Evolutionary conservation across 2,797 vertebrate genomes (phyloP), one percentile per base, ranked within the genome.

Genomic region (Agapornis canus): DNA sequence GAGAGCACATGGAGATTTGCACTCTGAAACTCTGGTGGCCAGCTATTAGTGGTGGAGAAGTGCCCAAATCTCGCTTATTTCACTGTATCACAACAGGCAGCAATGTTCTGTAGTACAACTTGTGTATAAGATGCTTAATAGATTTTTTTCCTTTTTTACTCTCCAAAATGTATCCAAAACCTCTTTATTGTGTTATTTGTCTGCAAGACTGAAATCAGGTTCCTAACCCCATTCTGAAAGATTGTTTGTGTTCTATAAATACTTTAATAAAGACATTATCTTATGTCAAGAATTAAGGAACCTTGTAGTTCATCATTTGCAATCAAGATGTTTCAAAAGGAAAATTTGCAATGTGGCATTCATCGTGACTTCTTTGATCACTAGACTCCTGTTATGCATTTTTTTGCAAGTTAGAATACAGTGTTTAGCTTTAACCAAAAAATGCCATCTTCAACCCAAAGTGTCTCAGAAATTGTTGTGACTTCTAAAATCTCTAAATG

Each of bases 1-100:
- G 98, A 98, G 98, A 98, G 91, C 79, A 68, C 60, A 61, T 72
- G 85, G 97, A 98, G 97, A 97, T 96, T 97, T 95, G 90, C 86
- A 96, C 97, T 98, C 98, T 98, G 96, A 94, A 94, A 60, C 82
- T 96, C 87, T 90, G 84, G 93, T 90, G 82, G 95, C 89, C 32
- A 42, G 42, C 64, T 96, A 89, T 89, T 31, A 82, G 94, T 88
- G 56, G 90, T 57, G 94, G 93, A 91, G 84, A 94, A 89, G 47
- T 32, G 43, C 26, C 45, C 49, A 48, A 35, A 93, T 49, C 60
- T 88, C 43, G 80, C 63, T 86, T 61, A 78, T 9, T 5, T 45
- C 17, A 20, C 32, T 23, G 7, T 19, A 19, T 43, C 51, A 82
- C 47, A 56, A 23, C 31, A 82, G 82, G 40, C 56, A 94, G 57